Evolutionary conservation across 92 coral and sea anemone species (phyloP).

Genomic region (Umimayanthus kanabou): DNA sequence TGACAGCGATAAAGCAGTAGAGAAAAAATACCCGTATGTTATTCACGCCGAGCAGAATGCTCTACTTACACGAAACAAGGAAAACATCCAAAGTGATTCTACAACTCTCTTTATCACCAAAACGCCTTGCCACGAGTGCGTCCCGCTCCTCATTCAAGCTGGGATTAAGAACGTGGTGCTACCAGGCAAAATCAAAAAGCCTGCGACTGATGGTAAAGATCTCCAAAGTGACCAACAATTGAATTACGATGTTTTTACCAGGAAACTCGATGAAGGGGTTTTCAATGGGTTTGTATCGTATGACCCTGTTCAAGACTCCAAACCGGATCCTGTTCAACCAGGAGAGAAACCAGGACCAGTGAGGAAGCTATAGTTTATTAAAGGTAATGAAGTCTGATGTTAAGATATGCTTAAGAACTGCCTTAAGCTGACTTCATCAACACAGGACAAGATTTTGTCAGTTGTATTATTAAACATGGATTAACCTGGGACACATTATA

Average conservation of each 20-base stretch:
- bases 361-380: no score
- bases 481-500: no score
- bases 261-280: no score
- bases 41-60: conserved; percentile 94
- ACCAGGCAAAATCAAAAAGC: neutral
- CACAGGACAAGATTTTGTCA: no score
- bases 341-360: no score
- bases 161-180: conserved; percentile 68
- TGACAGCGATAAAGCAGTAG: neutral
- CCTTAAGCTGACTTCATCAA: no score
- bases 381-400: no score
- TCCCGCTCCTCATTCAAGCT: conserved; percentile 61
- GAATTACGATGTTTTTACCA: neutral
- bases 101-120: conserved; percentile 73
- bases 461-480: no score
- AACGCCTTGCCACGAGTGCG: conserved; percentile 79
- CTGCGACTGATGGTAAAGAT: neutral
- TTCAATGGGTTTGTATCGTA: neutral
- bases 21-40: conserved; percentile 52
- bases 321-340: no score
- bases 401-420: no score
- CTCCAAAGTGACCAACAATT: neutral
- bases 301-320: neutral
- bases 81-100: conserved; percentile 43
- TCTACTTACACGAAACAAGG: conserved; percentile 62